Percentiles rank a stretch among this genome's conserved stretches.
Conservation (phyloP, 2,888 invertebrate genomes). For the Crepidodera aurea region DNA sequence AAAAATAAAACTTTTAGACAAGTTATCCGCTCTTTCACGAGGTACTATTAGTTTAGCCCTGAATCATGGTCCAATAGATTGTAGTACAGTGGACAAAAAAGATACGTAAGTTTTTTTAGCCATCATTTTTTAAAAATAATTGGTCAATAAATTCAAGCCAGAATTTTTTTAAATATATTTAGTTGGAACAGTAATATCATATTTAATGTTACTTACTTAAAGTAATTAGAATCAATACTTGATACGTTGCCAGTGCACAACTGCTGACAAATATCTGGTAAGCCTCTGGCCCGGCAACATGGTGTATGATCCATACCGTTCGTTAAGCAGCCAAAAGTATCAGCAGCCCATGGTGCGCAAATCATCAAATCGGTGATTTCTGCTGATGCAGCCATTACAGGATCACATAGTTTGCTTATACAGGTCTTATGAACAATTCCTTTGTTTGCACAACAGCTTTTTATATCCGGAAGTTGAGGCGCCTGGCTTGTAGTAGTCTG, state of each 20-base stretch:
- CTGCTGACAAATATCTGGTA: slow-evolving; percentile 78
- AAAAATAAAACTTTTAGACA: no score
- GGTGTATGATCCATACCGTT: slow-evolving; percentile 84
- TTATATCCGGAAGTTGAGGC: slow-evolving; percentile 78
- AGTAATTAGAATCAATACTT: slow-evolving; percentile 80
- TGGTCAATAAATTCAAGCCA: no score
- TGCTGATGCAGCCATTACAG: slow-evolving; percentile 62
- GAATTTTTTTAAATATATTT: no score
- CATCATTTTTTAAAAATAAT: no score
- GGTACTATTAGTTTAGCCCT: no score
- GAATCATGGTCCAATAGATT: no score
- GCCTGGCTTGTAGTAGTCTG: slow-evolving; percentile 66
- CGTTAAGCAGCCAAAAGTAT: slow-evolving; percentile 80
- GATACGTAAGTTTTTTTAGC: no score
- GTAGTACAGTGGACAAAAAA: no score
- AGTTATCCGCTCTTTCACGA: no score
- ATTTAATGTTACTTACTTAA: slow-evolving; percentile 70
- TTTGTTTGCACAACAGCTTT: slow-evolving; percentile 72
- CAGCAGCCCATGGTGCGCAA: slow-evolving; percentile 86
- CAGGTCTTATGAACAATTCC: slow-evolving; percentile 70
- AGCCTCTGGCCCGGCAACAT: slow-evolving; percentile 78
- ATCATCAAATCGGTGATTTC: slow-evolving; percentile 86
- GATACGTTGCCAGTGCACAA: slow-evolving; percentile 83
- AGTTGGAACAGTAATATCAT: no score
- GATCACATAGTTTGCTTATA: slow-evolving; percentile 78